Percentiles rank a stretch among this genome's conserved stretches.
Evolutionary conservation across 2,888 invertebrate genomes (phyloP).

Genomic region (Lasioglossum zephyrum): DNA sequence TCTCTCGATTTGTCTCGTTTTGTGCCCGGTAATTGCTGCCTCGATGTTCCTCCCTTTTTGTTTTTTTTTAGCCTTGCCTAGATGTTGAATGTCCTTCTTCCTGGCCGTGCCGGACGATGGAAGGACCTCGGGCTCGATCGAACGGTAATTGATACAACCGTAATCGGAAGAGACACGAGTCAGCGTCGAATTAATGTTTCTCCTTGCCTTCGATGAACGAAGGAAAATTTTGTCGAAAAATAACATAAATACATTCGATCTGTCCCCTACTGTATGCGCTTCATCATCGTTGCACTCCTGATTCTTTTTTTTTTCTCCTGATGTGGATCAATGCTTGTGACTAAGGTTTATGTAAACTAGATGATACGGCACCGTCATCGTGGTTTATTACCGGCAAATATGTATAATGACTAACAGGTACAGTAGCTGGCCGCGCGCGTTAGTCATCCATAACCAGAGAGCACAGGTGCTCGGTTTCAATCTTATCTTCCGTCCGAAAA

Average conservation of each 20-base stretch:
- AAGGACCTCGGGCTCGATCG: conserved; percentile 8
- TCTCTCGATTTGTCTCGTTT: conserved; percentile 55
- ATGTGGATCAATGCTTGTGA: neutral
- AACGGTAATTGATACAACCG: conserved; percentile 19
- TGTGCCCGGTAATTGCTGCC: conserved; percentile 46
- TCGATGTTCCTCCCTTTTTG: conserved; percentile 1
- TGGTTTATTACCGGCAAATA: neutral
- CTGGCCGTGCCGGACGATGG: neutral
- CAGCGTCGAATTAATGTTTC: neutral
- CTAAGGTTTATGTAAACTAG: neutral
- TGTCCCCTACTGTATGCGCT: too few relatives aligned
- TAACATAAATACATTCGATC: neutral
- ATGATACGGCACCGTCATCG: neutral
- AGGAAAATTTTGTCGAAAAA: neutral
- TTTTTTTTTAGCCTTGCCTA: neutral
- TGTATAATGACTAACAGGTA: neutral
- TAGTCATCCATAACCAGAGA: neutral
- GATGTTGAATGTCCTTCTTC: conserved; percentile 20
- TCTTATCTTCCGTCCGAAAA: neutral
- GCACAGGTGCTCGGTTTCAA: neutral
- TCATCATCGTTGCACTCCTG: too few relatives aligned
- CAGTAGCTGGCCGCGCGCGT: neutral
- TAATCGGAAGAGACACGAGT: neutral
- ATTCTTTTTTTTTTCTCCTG: neutral
- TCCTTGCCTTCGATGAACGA: neutral